Evolutionary conservation across 2,113 vertebrate genomes (phyloP).

Genomic region (Etia nguti): DNA sequence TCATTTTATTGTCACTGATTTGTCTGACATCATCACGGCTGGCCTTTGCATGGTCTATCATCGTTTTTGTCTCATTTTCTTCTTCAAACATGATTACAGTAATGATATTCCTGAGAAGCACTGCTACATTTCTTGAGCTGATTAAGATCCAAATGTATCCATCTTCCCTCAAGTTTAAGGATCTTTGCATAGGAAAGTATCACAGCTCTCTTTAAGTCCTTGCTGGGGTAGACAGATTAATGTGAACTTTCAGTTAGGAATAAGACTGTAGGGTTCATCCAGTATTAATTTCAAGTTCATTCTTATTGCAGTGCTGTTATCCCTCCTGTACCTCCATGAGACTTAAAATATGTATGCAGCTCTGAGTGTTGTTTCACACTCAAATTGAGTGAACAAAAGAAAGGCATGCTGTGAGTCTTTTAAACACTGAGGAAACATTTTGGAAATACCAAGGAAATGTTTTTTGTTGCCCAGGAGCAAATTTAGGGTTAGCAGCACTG

Average conservation of each 20-base stretch:
- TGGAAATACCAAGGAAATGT: fast-evolving
- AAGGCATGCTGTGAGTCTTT: not conserved
- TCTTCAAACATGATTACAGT: not conserved
- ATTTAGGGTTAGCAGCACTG: not conserved
- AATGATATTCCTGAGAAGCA: not conserved
- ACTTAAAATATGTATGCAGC: not conserved
- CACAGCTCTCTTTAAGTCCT: not conserved
- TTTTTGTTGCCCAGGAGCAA: not conserved
- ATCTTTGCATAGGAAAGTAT: not conserved
- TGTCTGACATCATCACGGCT: not conserved
- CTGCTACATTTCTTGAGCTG: constrained; percentile 3
- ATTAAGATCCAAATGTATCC: not conserved
- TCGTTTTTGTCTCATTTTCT: not conserved
- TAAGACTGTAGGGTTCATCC: not conserved
- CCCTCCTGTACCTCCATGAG: not conserved
- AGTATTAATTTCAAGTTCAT: not conserved
- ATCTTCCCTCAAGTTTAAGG: not conserved
- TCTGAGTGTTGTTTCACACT: not conserved
- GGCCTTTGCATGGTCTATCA: not conserved
- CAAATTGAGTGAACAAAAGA: not conserved
- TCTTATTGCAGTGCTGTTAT: not conserved
- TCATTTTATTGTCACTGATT: not conserved
- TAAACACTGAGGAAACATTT: not conserved
- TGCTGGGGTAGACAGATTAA: not conserved
- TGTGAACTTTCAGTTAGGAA: not conserved